phyloP scores from a whole-genome alignment of 1,140 invertebrate genomes.

The Anastrepha ludens region DNA sequence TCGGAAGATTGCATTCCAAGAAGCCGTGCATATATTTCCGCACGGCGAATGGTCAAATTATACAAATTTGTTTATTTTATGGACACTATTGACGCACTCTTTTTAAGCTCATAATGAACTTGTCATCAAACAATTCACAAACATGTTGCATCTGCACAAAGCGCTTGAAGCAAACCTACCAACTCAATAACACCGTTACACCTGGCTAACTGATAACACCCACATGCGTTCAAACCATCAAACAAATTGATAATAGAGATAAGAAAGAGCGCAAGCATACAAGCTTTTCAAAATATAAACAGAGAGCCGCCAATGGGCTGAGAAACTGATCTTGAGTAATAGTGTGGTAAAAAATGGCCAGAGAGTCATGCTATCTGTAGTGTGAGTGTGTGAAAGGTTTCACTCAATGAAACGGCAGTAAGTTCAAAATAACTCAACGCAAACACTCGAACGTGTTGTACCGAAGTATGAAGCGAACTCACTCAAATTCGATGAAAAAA shows the following conservation, averaged over 20 bases:
- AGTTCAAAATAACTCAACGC: background rate
- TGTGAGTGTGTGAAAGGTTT: no score
- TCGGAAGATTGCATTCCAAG: slow-evolving; percentile 13
- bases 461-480: background rate
- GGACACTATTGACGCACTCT: background rate
- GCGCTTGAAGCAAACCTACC: background rate
- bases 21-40: background rate
- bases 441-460: slow-evolving; percentile 29
- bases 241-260: slow-evolving; percentile 42
- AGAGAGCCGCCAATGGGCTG: background rate
- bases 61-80: background rate
- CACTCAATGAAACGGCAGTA: background rate
- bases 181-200: background rate
- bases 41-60: slow-evolving; percentile 9
- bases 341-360: background rate
- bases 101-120: slow-evolving; percentile 3
- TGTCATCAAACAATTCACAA: background rate
- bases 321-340: background rate
- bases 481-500: background rate
- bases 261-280: background rate
- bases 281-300: slow-evolving; percentile 10
- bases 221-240: slow-evolving; percentile 22
- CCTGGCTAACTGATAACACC: slow-evolving; percentile 1
- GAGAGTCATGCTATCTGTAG: no score
- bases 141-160: background rate